phyloP scores from a whole-genome alignment of 2,888 invertebrate species.

The Autographa gamma region DNA sequence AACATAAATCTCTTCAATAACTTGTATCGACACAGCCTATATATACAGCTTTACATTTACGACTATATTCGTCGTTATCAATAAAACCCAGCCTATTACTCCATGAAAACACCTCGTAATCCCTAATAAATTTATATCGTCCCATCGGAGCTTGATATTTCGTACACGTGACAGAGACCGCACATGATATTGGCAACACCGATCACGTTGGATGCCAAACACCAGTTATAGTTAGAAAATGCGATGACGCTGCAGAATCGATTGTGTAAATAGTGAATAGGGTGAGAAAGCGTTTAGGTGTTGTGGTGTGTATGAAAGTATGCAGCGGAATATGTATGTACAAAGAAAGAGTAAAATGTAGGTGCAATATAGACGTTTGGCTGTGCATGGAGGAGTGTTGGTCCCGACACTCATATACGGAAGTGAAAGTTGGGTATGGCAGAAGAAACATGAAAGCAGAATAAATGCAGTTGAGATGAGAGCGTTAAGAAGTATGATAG shows the following conservation, averaged over 20 bases:
- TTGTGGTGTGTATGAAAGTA: constrained; percentile 3
- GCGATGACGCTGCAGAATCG: constrained; percentile 54
- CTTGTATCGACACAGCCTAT: background rate
- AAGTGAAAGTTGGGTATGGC: too few relatives aligned
- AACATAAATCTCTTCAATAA: background rate
- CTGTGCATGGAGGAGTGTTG: too few relatives aligned
- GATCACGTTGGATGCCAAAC: constrained; percentile 68
- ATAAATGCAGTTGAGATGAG: too few relatives aligned
- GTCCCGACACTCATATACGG: too few relatives aligned
- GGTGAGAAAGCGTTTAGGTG: constrained; percentile 18
- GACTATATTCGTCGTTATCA: constrained; percentile 9
- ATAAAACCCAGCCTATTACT: constrained; percentile 15
- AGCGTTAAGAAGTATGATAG: too few relatives aligned
- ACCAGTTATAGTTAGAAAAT: constrained; percentile 60
- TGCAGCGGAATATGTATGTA: too few relatives aligned
- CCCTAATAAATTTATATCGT: constrained; percentile 48
- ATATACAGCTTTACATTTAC: background rate
- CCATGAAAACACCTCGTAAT: constrained; percentile 40
- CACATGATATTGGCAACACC: constrained; percentile 70
- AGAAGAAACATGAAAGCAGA: too few relatives aligned
- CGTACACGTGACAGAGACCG: constrained; percentile 42
- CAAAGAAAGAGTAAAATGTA: too few relatives aligned
- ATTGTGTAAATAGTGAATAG: constrained; percentile 36
- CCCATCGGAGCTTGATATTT: constrained; percentile 42
- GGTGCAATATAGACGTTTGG: too few relatives aligned